Evolutionary conservation across 2,797 vertebrate genomes (phyloP).

Genomic region (Scyliorhinus canicula): DNA sequence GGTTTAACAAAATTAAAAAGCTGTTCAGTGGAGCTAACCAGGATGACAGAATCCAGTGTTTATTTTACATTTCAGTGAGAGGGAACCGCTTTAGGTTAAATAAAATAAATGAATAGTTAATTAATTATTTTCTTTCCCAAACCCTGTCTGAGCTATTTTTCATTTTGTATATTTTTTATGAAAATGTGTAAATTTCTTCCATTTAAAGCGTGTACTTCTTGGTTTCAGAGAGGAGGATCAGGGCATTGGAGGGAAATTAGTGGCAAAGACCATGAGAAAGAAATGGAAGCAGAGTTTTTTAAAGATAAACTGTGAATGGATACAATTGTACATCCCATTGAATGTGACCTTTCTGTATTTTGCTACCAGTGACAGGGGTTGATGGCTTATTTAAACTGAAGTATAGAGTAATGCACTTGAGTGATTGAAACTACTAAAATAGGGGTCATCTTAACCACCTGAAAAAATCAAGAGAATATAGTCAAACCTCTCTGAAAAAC

Average conservation of each 20-base stretch:
- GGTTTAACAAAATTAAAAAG: slow-evolving; percentile 8
- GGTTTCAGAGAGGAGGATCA: not conserved
- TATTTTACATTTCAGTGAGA: slow-evolving; percentile 16
- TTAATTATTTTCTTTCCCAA: slow-evolving; percentile 26
- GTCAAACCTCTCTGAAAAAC: slow-evolving; percentile 8
- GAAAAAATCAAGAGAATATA: slow-evolving; percentile 14
- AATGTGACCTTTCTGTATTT: slow-evolving; percentile 24
- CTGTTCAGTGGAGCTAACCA: not conserved
- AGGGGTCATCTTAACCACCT: slow-evolving; percentile 14
- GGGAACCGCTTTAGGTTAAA: slow-evolving; percentile 1
- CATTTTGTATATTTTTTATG: slow-evolving; percentile 7
- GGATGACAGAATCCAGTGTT: slow-evolving; percentile 1
- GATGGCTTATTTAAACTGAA: slow-evolving; percentile 19
- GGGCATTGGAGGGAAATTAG: not conserved
- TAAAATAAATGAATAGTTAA: slow-evolving; percentile 34
- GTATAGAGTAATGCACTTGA: not conserved
- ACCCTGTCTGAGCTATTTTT: not conserved
- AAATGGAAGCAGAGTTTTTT: not conserved
- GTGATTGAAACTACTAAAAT: not conserved
- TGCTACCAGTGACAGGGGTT: not conserved
- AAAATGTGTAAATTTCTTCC: slow-evolving; percentile 16
- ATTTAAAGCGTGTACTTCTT: not conserved
- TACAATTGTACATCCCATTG: not conserved
- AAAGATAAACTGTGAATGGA: not conserved
- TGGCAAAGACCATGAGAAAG: slow-evolving; percentile 6